Evolutionary conservation across 2,888 invertebrate genomes (phyloP).

Genomic region (Listrodromus nycthemerus): DNA sequence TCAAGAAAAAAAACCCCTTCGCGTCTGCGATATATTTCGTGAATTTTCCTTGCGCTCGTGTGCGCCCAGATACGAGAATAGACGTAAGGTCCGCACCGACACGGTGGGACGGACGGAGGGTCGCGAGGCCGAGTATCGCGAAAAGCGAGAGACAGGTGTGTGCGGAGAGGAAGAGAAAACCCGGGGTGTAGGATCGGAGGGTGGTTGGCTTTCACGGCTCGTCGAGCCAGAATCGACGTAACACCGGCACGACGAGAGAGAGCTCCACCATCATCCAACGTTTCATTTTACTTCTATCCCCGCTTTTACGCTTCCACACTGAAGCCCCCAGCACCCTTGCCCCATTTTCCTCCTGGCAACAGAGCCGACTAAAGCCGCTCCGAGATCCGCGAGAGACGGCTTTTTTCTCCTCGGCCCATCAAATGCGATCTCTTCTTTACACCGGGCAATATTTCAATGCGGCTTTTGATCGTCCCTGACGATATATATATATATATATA

Average conservation of each 20-base stretch:
- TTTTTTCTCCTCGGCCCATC: not conserved
- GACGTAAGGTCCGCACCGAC: not conserved
- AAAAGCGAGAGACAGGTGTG: slow-evolving; percentile 50
- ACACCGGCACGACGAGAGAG: slow-evolving; percentile 40
- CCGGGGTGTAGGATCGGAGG: slow-evolving; percentile 4
- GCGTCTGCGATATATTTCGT: slow-evolving; percentile 51
- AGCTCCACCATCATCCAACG: slow-evolving; percentile 27
- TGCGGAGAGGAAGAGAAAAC: not conserved
- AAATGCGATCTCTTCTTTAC: not conserved
- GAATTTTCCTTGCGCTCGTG: slow-evolving; percentile 56
- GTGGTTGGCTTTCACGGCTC: slow-evolving; percentile 58
- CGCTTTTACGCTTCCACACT: slow-evolving; percentile 27
- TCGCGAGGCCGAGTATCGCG: slow-evolving; percentile 29
- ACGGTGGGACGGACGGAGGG: not conserved
- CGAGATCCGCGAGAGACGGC: slow-evolving; percentile 13
- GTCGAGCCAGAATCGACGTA: slow-evolving; percentile 62
- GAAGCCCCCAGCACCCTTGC: slow-evolving; percentile 29
- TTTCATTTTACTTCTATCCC: slow-evolving; percentile 33
- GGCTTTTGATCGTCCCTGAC: not conserved
- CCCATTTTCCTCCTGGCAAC: slow-evolving; percentile 53
- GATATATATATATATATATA: not conserved
- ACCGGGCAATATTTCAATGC: slow-evolving; percentile 11
- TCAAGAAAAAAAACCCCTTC: not conserved
- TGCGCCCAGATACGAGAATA: slow-evolving; percentile 49
- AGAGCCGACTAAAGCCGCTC: slow-evolving; percentile 20